phyloP scores from a whole-genome alignment of 2,113 vertebrate genomes.

The Tenrec ecaudatus region DNA sequence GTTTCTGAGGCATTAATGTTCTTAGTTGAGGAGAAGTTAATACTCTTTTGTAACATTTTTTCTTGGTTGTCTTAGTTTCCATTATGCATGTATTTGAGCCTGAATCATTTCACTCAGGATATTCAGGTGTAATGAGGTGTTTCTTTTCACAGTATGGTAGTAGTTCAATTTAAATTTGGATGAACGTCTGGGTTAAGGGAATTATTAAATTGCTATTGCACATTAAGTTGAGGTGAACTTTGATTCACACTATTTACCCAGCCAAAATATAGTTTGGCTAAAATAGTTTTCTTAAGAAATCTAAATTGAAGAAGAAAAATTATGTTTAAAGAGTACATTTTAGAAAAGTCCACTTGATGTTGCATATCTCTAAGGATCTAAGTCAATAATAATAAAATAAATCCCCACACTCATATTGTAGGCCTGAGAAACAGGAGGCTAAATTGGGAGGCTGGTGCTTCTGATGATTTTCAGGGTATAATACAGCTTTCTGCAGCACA shows the following conservation, averaged over 20 bases:
- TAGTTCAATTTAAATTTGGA: constrained; percentile 3
- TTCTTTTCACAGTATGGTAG: neutral
- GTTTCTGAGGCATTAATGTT: neutral
- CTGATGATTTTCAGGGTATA: neutral
- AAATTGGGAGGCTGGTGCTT: neutral
- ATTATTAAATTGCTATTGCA: neutral
- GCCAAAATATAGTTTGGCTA: neutral
- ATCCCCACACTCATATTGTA: neutral
- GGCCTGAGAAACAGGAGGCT: neutral
- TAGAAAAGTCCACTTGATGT: neutral
- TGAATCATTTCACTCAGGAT: neutral
- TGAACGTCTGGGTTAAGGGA: neutral
- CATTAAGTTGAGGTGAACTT: neutral
- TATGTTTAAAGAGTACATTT: neutral
- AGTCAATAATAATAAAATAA: neutral
- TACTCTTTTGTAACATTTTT: neutral
- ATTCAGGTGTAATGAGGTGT: neutral
- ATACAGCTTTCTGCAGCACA: neutral
- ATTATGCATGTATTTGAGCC: neutral
- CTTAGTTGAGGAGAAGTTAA: neutral
- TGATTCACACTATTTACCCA: neutral
- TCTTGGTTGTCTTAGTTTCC: neutral
- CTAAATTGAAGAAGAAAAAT: neutral
- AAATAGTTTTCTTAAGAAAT: neutral
- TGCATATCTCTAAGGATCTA: neutral